Base-by-base conservation (phyloP, 2,888 invertebrate species). In the Pammene fasciana region DNA sequence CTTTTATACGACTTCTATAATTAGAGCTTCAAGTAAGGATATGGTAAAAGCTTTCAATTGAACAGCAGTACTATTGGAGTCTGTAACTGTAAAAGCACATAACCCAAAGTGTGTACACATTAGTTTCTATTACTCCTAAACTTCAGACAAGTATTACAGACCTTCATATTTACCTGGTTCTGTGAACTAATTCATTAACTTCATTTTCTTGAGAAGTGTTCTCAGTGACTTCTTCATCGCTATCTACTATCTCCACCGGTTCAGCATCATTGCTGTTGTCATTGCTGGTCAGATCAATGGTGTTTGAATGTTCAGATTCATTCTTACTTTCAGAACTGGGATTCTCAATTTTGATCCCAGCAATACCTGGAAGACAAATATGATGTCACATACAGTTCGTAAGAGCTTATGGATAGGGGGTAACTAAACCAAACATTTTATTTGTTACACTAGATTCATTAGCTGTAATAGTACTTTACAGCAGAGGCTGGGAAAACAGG, bases 311-410 rank as follows among this genome's bases (percentile, higher is more conserved):
- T 18, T 57, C 62, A n/a, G 55, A 9, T 61, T 71, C 70, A 67
- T 50, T 64, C 13, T 66, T 67, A 52, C 18, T 50, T 52, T 56
- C 67, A 38, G 18, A 57, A 43, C 10, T 64, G 18, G 59, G 57
- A 52, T 18, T 65, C n/a, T 67, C 71, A 36, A 68, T 74, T 41
- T 72, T 74, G n/a, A 74, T 74, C 13, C 74, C 74, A 16, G 74
- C 74, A 66, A 74, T 73, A 57, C 74, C 74, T 74, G 43, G 11
- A 68, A 71, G 38, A 10, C 18, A 56, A 13, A 36, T 7, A 54
- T 18, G 13, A 6, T 54, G n/a, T 36, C n/a, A 36, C 7, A 0
- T 36, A 62, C 1, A 50, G 5, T 7, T 9, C 2, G 45, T 10
- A 45, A 45, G 45, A 13, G 45, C 1, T 38, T 7, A 38, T 9